Base-by-base conservation (phyloP, 2,113 vertebrate species). In the Vidua chalybeata region DNA sequence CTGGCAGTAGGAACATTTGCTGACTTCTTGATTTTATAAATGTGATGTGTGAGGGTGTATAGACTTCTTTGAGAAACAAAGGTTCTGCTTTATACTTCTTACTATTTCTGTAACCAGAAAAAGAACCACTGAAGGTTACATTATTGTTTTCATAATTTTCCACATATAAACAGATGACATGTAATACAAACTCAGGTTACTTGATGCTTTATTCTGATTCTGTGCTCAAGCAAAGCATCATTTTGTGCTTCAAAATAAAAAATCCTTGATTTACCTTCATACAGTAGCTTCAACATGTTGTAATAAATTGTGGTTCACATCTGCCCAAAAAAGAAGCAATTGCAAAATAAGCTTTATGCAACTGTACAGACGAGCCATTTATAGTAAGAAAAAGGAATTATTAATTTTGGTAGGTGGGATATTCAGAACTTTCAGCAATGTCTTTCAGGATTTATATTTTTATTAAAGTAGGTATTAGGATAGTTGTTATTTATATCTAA, bases 1-100 rank as follows among this genome's bases (percentile, higher is more conserved):
- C 43, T 67, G 55, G 62, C 58, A 84, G 17, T 52, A 76, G 26
- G 33, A 64, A 52, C 20, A 75, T 71, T 74, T 97, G 73, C 76
- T 91, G 85, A 91, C n/a, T 71, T 90, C 33, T 84, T 90, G 62
- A 68, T 93, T 94, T 93, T 83, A 24, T 62, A 62, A 94, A 90
- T 82, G n/a, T 77, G 59, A 64, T 75, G 69, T 21, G 33, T 75
- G 21, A 90, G 46, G 13, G 6, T 61, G 20, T 62, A 84, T 80
- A 88, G 80, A 46, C 9, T 58, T 68, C 66, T 86, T 77, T 67
- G 48, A 81, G 66, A 88, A 73, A 30, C 11, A 78, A 43, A 31
- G 3, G 5, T 61, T 84, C 46, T 83, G 33, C n/a, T 77, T 86
- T 68, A 18, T 73, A 68, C n/a, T 87, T 83, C 51, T 77, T 69